Evolutionary conservation across 1,140 invertebrate genomes (phyloP), one percentile per base, ranked within the genome.

Genomic region (Lepidurus packardi): DNA sequence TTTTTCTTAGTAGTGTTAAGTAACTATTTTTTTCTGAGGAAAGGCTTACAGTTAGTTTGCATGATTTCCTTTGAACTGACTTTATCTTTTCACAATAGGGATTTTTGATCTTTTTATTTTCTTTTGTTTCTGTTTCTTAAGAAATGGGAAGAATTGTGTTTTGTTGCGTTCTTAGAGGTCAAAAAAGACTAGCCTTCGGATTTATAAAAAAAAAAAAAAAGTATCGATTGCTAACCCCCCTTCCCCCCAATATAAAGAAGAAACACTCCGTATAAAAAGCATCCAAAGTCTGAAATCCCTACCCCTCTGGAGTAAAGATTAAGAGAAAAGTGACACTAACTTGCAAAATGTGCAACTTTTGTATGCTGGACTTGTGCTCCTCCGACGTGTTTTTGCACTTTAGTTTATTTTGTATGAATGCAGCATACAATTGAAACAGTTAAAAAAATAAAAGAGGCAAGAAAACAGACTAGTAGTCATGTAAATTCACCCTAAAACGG

Each of bases 321-420:
- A 65, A 65, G 21, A 65, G 6, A 13, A 65, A 65, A 65, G 45
- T 65, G 53, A 65, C 16, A 65, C 16, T n/a, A 65, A 16, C 53
- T n/a, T n/a, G 13, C 6, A 65, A 65, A 65, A 65, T 65, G 53
- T 65, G 53, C 21, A 65, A 65, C 53, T 65, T 65, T 65, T 65
- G 53, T 21, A 65, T 65, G 53, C 53, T 13, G 53, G 21, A 65
- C 7, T 65, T 65, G 7, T 21, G 6, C 7, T 65, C 6, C 6
- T 65, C 21, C 16, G 1, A n/a, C 7, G 7, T 65, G 8, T 65
- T 13, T 65, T 65, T 65, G 7, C 21, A n/a, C 13, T 65, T 65
- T 65, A 65, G 16, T 65, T 65, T 65, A 65, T 65, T 65, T 65
- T 65, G 53, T 65, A 65, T 65, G 53, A 21, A 65, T 65, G 53